Evolutionary conservation across 2,797 vertebrate species (phyloP).

Genomic region (Gymnoscopelus braueri): DNA sequence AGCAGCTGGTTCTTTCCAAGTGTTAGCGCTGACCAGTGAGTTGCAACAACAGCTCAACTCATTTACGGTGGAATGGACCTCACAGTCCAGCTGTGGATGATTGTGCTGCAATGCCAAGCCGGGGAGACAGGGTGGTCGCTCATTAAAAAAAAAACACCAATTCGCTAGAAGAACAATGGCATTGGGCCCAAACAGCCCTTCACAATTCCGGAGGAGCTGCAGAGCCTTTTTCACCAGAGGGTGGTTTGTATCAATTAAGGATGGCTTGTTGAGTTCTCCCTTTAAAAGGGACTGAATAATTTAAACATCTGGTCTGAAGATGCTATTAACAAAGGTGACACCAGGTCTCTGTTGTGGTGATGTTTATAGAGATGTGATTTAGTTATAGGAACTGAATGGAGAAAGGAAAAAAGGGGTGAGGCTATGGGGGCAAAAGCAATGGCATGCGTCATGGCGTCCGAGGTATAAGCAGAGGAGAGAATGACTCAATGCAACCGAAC

Average conservation of each 20-base stretch:
- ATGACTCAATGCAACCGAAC: not conserved
- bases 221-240: constrained; percentile 54
- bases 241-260: constrained; percentile 74
- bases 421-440: constrained; percentile 3
- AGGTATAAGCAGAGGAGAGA: not conserved
- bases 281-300: constrained; percentile 78
- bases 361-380: constrained; percentile 60
- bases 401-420: constrained; percentile 40
- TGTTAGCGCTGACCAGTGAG: not conserved
- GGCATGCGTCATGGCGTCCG: not conserved
- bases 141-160: constrained; percentile 74
- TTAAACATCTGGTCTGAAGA: constrained; percentile 76
- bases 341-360: constrained; percentile 49
- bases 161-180: constrained; percentile 71
- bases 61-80: constrained; percentile 55
- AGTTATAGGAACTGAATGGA: constrained; percentile 35
- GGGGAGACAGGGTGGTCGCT: constrained; percentile 65
- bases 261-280: constrained; percentile 67
- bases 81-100: constrained; percentile 61
- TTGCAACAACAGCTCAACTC: constrained; percentile 45
- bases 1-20: not conserved
- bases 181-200: constrained; percentile 56
- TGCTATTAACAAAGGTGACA: constrained; percentile 74
- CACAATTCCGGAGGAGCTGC: constrained; percentile 43
- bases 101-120: constrained; percentile 58